Base-by-base conservation (phyloP, 2,888 invertebrate species). In the Balanococcus diminutus region DNA sequence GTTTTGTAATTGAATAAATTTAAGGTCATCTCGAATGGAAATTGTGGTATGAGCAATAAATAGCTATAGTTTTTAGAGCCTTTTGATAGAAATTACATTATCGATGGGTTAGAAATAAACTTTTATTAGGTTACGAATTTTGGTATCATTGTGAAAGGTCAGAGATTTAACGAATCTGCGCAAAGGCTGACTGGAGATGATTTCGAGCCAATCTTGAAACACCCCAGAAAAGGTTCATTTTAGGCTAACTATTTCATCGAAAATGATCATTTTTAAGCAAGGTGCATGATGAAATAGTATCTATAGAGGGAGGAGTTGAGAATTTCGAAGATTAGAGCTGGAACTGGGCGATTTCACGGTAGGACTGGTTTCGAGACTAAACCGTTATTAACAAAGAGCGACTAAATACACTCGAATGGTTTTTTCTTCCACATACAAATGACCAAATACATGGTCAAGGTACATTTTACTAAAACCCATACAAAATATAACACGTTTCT, bases 71-170 rank as follows among this genome's bases (percentile, higher is more conserved):
- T 19, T 51, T 51, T 51, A 8, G 19, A 19, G 42, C 14, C 11
- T 3, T 14, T 28, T 4, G 25, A 28, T 67, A 11, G 14, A 28
- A 67, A 67, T 67, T 11, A 6, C 25, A 61, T 22, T 67, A 67
- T 67, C 25, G 61, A 4, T 9, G 22, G 75, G 32, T 32, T 32
- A 32, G n/a, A 75, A 75, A 16, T 75, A 19, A 25, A 28, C 32
- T 32, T 32, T n/a, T 16, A 75, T n/a, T 32, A n/a, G 3, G 75
- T n/a, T 32, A 32, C 32, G 19, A 32, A 32, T 6, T 6, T n/a
- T n/a, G n/a, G n/a, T 75, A 75, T 75, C 75, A 75, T 75, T 75
- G n/a, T n/a, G 75, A 75, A 75, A 75, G 75, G 75, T 75, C 75
- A 75, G 75, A 32, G 32, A 31, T 31, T 75, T n/a, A 6, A n/a